Evolutionary conservation across 1,140 invertebrate genomes (phyloP).

Genomic region (Paraescarpia echinospica): DNA sequence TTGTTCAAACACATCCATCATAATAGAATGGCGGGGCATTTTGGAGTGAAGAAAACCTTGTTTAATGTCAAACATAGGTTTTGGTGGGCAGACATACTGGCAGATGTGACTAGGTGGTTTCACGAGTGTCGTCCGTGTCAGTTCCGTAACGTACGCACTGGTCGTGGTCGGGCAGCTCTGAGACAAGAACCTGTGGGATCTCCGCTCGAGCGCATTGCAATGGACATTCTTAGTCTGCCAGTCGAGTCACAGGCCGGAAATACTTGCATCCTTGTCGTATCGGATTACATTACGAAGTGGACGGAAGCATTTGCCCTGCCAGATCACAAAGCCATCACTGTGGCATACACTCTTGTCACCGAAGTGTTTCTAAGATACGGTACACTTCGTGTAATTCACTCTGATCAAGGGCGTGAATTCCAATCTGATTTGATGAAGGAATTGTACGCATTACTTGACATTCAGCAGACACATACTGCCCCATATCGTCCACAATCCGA

Average conservation of each 20-base stretch:
- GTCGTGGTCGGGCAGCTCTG: background rate
- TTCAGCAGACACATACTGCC: constrained; percentile 30
- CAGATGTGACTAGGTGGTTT: background rate
- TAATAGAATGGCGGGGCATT: background rate
- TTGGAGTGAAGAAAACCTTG: constrained; percentile 11
- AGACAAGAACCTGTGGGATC: constrained; percentile 17
- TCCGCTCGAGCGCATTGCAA: constrained; percentile 27
- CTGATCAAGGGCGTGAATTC: constrained; percentile 49
- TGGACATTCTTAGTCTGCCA: constrained; percentile 12
- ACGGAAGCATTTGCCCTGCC: background rate
- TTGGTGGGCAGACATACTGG: too few species aligned
- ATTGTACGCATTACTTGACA: constrained; percentile 31
- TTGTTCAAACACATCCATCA: background rate
- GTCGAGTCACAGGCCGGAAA: background rate
- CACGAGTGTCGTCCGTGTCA: constrained; percentile 17
- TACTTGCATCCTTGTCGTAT: constrained; percentile 14
- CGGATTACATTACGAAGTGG: constrained; percentile 31
- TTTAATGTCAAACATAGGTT: constrained; percentile 11
- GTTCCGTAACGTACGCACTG: background rate
- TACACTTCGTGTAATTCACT: constrained; percentile 43
- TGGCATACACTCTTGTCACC: constrained; percentile 31
- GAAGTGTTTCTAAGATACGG: constrained; percentile 50
- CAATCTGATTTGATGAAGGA: constrained; percentile 29
- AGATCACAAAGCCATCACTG: constrained; percentile 14
- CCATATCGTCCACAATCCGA: constrained; percentile 31